These are phyloP conservation scores for Poeciliopsis turneri DNA, from an alignment of 2,797 vertebrate genomes.

Conservation along the genomic window DNA sequence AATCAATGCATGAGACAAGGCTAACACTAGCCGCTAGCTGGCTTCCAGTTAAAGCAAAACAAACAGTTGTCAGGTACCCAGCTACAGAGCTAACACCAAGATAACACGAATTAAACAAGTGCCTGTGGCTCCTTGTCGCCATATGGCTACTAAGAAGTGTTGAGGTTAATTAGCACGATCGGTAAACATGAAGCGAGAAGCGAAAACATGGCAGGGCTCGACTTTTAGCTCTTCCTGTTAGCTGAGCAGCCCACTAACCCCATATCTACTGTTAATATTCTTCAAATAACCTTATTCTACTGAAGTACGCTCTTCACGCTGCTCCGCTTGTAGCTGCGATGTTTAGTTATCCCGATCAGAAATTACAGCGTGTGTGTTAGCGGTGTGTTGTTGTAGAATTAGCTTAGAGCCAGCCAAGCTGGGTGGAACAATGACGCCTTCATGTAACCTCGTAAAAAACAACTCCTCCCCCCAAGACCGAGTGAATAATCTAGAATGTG, in stretches of 20 bases:
- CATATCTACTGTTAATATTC: conserved; percentile 14
- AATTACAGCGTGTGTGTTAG: not conserved
- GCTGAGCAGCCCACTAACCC: conserved; percentile 37
- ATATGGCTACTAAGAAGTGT: not conserved
- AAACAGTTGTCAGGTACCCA: conserved; percentile 33
- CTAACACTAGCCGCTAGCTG: conserved; percentile 59
- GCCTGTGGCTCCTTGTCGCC: not conserved
- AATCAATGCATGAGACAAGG: conserved; percentile 18
- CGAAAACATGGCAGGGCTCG: conserved; percentile 61
- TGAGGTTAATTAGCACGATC: conserved; percentile 23
- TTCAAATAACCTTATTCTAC: not conserved
- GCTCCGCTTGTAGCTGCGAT: not conserved
- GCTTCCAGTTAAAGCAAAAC: conserved; percentile 27
- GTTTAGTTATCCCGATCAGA: not conserved
- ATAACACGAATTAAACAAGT: not conserved
- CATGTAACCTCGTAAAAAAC: conserved; percentile 44
- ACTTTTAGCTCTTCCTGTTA: conserved; percentile 61
- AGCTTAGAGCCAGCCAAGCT: conserved; percentile 57
- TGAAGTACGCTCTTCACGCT: not conserved
- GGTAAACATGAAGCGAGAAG: conserved; percentile 17
- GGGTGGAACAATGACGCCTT: conserved; percentile 67
- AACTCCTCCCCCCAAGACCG: accelerated
- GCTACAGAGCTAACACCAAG: not conserved
- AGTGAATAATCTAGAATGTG: not conserved
- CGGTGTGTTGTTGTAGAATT: conserved; percentile 50